Conservation (phyloP, 2,113 vertebrate genomes). For the Nothocercus julius region DNA sequence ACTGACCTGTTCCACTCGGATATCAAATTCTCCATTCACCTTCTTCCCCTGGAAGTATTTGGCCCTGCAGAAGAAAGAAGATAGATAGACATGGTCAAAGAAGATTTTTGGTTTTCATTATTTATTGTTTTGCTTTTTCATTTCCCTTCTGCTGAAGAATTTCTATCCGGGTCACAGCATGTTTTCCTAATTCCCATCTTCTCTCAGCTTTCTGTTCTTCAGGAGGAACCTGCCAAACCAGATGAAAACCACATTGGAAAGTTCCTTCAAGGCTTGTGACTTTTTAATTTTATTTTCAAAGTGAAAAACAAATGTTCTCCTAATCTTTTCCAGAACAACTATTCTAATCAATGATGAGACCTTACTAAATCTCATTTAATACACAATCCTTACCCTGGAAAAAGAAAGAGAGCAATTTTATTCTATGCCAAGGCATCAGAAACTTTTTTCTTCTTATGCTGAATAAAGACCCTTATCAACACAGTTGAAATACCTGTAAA, state of each 20-base stretch:
- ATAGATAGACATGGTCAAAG: not conserved
- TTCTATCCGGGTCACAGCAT: not conserved
- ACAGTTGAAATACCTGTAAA: not conserved
- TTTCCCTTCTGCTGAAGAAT: not conserved
- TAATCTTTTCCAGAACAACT: constrained; percentile 35
- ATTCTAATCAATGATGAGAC: not conserved
- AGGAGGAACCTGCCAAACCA: constrained; percentile 23
- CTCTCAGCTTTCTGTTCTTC: constrained; percentile 18
- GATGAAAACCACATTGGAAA: constrained; percentile 56
- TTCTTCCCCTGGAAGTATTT: constrained; percentile 95
- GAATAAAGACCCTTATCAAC: not conserved
- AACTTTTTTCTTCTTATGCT: not conserved
- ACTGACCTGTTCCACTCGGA: constrained; percentile 95
- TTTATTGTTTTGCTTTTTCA: not conserved
- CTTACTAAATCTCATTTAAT: not conserved
- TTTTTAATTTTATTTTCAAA: constrained; percentile 37
- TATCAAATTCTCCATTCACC: constrained; percentile 92
- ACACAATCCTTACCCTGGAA: not conserved
- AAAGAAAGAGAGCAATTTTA: not conserved
- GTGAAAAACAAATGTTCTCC: constrained; percentile 24
- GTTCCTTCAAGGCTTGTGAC: constrained; percentile 38
- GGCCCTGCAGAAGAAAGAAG: constrained; percentile 78
- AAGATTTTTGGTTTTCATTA: not conserved
- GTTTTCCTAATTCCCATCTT: constrained; percentile 26
- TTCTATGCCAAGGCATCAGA: accelerated